phyloP scores from a whole-genome alignment of 2,797 vertebrate species.

The Clarias platycephalus region DNA sequence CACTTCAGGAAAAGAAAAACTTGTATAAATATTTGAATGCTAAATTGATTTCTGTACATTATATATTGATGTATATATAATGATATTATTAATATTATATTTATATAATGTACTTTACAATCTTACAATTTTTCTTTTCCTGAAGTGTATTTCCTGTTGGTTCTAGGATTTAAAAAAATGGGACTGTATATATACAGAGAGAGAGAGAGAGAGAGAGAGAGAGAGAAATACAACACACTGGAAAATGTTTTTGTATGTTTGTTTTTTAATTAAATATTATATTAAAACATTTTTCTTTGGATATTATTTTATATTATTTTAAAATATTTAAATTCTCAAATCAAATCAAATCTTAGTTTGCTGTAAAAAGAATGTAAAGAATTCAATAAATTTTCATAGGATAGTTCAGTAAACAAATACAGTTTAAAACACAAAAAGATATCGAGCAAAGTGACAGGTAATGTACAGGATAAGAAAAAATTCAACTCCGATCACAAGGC shows the following conservation, averaged over 20 bases:
- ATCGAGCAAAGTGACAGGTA: conserved; percentile 22
- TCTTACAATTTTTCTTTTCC: too few species aligned
- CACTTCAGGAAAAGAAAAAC: too few species aligned
- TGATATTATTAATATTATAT: too few species aligned
- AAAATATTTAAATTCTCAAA: conserved; percentile 20
- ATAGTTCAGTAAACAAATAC: conserved; percentile 14
- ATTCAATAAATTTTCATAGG: not conserved
- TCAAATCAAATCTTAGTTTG: conserved; percentile 17
- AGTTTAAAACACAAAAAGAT: conserved; percentile 26
- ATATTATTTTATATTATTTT: conserved; percentile 22
- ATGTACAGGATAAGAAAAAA: not conserved
- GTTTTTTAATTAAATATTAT: conserved; percentile 39
- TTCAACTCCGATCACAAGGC: conserved; percentile 42
- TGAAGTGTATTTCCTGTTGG: too few species aligned
- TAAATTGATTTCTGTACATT: too few species aligned
- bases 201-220: not conserved
- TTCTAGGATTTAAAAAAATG: not conserved
- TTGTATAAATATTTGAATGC: too few species aligned
- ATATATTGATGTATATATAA: too few species aligned
- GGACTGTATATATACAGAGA: not conserved
- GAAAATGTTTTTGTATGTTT: not conserved
- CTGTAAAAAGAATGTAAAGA: not conserved
- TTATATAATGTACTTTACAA: too few species aligned
- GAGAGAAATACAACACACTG: not conserved
- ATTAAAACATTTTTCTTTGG: conserved; percentile 36